phyloP scores from a whole-genome alignment of 2,888 invertebrate species.

The Heliconius charithonia region DNA sequence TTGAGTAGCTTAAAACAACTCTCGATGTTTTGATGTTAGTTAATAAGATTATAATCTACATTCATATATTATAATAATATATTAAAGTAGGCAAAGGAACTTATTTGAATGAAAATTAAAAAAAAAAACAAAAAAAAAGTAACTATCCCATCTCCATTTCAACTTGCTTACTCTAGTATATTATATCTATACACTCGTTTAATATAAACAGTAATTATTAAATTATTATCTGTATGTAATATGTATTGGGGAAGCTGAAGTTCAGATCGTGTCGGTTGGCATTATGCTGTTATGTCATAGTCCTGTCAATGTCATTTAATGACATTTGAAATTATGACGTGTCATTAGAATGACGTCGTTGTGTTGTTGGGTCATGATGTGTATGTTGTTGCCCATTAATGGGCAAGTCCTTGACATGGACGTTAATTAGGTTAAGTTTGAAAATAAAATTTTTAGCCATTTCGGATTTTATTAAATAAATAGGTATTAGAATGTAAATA shows the following conservation, averaged over 20 bases:
- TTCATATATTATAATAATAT: slow-evolving; percentile 2
- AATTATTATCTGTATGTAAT: slow-evolving; percentile 1
- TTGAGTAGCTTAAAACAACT: not conserved
- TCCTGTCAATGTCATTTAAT: slow-evolving; percentile 18
- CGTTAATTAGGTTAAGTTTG: slow-evolving; percentile 14
- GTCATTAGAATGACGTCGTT: slow-evolving; percentile 6
- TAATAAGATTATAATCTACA: slow-evolving; percentile 2
- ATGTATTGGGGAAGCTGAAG: not conserved
- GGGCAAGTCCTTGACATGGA: slow-evolving; percentile 14
- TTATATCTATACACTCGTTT: slow-evolving; percentile 4
- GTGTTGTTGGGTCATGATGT: slow-evolving; percentile 5
- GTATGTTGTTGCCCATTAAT: slow-evolving; percentile 18
- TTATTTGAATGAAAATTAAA: not conserved
- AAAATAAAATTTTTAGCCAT: not conserved
- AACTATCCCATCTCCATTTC: not conserved
- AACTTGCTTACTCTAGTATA: slow-evolving; percentile 9
- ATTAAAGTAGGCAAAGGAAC: not conserved
- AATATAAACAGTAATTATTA: not conserved
- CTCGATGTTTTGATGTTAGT: slow-evolving; percentile 17
- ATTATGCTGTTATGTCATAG: not conserved
- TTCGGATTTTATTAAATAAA: slow-evolving; percentile 14
- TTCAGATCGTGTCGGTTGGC: not conserved
- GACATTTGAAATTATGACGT: not conserved
- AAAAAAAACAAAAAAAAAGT: not conserved
- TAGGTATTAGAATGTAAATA: not conserved